Evolutionary conservation across 2,113 vertebrate species (phyloP).

Genomic region (Prionailurus bengalensis): DNA sequence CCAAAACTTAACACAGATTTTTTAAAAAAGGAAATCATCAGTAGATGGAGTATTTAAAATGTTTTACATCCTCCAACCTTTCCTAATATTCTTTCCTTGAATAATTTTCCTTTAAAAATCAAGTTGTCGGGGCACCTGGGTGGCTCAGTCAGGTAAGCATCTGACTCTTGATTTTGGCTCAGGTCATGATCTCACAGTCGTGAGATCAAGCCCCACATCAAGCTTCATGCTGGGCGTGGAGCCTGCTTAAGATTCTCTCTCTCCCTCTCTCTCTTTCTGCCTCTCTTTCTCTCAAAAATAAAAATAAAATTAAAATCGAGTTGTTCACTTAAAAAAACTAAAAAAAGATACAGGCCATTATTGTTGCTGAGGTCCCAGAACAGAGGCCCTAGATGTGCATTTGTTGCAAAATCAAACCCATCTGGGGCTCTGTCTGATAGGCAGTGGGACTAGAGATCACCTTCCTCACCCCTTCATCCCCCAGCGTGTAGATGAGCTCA

Average conservation of each 20-base stretch:
- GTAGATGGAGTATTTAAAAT: neutral
- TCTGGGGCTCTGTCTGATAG: neutral
- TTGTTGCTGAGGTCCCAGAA: neutral
- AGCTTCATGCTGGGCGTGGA: no score
- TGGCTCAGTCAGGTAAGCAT: no score
- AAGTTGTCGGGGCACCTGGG: neutral
- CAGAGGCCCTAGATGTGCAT: neutral
- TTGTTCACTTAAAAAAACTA: slow-evolving; percentile 4
- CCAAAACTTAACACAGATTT: slow-evolving; percentile 5
- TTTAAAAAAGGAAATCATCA: neutral
- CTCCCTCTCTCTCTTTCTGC: no score
- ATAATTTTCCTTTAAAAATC: slow-evolving; percentile 42
- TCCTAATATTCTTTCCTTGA: slow-evolving; percentile 7
- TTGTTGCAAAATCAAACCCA: neutral
- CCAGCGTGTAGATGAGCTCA: neutral
- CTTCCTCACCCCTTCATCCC: neutral
- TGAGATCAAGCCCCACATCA: no score
- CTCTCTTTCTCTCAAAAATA: no score
- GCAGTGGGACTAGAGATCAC: neutral
- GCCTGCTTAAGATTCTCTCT: no score
- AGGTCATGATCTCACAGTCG: no score
- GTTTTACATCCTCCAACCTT: neutral
- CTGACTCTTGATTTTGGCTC: no score
- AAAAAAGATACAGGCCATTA: neutral
- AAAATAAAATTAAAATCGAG: neutral